Evolutionary conservation across 2,113 vertebrate species (phyloP).

Genomic region (Potamarius usumacintae): DNA sequence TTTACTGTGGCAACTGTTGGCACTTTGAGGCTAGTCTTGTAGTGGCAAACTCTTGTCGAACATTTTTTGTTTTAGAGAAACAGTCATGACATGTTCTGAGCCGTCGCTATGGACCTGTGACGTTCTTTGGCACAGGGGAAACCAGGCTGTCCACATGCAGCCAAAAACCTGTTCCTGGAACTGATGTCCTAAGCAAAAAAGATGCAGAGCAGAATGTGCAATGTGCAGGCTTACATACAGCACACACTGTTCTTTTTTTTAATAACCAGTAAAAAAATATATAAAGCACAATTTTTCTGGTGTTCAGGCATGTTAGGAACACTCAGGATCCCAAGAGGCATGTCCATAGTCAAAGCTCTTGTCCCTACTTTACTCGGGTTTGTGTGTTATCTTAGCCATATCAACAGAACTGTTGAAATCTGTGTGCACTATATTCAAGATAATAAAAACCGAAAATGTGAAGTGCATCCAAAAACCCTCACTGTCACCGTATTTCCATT

Average conservation of each 20-base stretch:
- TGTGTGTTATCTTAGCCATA: too few species aligned
- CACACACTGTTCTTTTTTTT: background rate
- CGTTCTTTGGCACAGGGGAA: constrained; percentile 43
- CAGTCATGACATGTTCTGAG: constrained; percentile 51
- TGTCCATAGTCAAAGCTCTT: too few species aligned
- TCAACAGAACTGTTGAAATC: background rate
- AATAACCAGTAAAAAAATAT: background rate
- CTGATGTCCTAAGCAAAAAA: constrained; percentile 5
- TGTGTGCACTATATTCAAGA: background rate
- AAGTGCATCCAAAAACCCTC: background rate
- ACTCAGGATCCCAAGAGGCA: too few species aligned
- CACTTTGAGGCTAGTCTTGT: constrained; percentile 45
- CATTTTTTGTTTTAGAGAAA: constrained; percentile 43
- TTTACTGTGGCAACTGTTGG: constrained; percentile 55
- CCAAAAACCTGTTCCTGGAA: constrained; percentile 56
- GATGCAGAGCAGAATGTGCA: constrained; percentile 1
- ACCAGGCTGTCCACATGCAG: constrained; percentile 14
- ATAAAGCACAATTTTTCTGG: background rate
- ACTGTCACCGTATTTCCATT: background rate
- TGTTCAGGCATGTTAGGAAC: background rate
- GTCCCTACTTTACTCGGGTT: background rate
- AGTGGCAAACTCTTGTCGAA: constrained; percentile 40
- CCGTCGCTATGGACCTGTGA: constrained; percentile 52
- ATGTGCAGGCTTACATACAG: background rate
- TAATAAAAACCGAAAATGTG: background rate